Evolutionary conservation across 2,797 vertebrate species (phyloP), one percentile per base, ranked within the genome.

Genomic region (Poeciliopsis presidionis): DNA sequence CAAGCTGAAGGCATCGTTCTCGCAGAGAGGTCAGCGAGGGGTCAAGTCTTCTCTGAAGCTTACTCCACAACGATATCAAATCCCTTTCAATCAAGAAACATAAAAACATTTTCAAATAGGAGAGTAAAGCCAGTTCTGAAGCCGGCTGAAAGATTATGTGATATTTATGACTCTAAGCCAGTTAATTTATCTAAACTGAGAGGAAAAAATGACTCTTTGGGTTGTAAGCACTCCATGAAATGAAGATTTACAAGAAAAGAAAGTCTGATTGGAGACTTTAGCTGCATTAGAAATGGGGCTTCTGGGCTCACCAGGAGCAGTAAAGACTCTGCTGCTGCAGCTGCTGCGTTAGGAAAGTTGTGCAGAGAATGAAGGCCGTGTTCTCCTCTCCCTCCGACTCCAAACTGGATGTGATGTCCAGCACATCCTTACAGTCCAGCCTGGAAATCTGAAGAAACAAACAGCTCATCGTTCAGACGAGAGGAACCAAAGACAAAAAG

Each of bases 1-100:
- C 98, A 84, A 99, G 97, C 87, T 99, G 98, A 90, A 98, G 98
- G 95, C 98, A 99, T 79, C 98, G 96, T 90, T 99, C 98, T 87
- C 99, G 92, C 85, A 99, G 98, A 63, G 97, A 98, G 80, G 96
- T 95, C 86, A 97, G 90, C 36, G 98, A 98, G 41, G 97, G 94
- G 87, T 99, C 98, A 6, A 99, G 96, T 92, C 97, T 97, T 93
- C 96, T 97, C 90, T 99, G 98, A 87, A 99, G 93, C 85, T 99
- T 99, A 92, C 98, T 99, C 98, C 98, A 99, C 89, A 98, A 96
- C 18, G 98, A 95, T 4, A 96, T 99, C 92, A 99, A 93, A 82
- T 99, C 98, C 98, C 98, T 99, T 85, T 86, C 5, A 83, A n/a
- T 28, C 76, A 81, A 72, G 49, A 39, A 16, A 41, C 2, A 33